Evolutionary conservation across 2,797 vertebrate species (phyloP).

Genomic region (Oreortyx pictus): DNA sequence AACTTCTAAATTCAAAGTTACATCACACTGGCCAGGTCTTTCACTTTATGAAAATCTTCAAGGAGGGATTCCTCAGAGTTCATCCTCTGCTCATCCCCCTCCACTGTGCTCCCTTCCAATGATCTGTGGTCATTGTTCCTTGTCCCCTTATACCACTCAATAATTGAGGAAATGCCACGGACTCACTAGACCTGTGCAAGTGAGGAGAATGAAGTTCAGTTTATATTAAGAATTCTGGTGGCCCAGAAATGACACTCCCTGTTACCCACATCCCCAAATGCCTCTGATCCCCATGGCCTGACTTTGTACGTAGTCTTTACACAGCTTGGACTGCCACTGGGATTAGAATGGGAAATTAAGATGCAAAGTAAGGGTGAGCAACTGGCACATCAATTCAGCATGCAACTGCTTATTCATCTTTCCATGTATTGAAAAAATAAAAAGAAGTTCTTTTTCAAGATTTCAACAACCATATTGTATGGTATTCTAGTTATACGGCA

Average conservation of each 20-base stretch:
- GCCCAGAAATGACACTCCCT: neutral
- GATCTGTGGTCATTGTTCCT: neutral
- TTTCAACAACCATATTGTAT: neutral
- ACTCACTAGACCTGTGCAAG: neutral
- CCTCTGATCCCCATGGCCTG: neutral
- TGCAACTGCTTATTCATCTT: neutral
- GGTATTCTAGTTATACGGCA: neutral
- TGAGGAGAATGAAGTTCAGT: neutral
- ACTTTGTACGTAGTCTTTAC: neutral
- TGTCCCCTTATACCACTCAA: neutral
- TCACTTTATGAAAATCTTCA: neutral
- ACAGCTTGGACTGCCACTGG: neutral
- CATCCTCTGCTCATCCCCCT: neutral
- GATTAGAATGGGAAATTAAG: neutral
- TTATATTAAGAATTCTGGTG: neutral
- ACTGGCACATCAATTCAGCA: neutral
- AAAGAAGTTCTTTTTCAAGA: neutral
- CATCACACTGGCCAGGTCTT: neutral
- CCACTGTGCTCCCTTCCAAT: neutral
- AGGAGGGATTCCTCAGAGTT: neutral
- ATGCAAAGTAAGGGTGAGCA: neutral
- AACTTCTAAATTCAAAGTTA: neutral
- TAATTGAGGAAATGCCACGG: neutral
- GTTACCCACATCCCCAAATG: neutral
- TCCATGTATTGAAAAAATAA: neutral